Conservation (phyloP, 2,888 invertebrate genomes). For the Ashinkailepas kermadecensis region DNA sequence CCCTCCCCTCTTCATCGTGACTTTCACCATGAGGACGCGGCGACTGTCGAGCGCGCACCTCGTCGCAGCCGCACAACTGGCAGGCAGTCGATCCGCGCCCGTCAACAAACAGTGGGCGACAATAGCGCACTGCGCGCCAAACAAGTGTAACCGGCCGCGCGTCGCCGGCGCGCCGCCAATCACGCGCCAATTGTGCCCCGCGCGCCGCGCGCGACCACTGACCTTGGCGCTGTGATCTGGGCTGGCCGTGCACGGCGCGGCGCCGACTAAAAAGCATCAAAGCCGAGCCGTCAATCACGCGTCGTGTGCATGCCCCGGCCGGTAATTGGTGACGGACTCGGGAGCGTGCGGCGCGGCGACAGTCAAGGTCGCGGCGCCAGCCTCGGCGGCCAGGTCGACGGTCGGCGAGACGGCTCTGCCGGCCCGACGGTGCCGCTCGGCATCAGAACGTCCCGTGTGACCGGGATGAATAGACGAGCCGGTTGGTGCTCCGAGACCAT, state of each 20-base stretch:
- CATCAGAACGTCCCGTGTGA: not conserved
- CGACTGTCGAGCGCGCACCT: not conserved
- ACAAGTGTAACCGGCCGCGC: not conserved
- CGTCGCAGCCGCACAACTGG: not conserved
- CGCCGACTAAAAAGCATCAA: not conserved
- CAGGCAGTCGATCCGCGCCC: slow-evolving; percentile 1
- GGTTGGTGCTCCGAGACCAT: not conserved
- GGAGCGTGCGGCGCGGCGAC: not conserved
- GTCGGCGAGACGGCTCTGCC: not conserved
- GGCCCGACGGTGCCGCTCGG: not conserved
- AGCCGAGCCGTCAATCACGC: not conserved
- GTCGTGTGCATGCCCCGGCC: not conserved
- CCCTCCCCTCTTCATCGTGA: not conserved
- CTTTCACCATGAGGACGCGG: not conserved
- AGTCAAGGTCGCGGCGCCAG: not conserved
- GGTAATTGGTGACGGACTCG: not conserved
- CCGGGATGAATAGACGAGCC: not conserved
- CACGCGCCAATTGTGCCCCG: not conserved
- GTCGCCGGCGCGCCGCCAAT: not conserved
- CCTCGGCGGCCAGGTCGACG: not conserved
- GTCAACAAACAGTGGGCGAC: not conserved
- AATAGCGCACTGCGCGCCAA: not conserved
- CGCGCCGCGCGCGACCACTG: not conserved
- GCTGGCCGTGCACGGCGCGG: not conserved
- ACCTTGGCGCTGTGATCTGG: too few relatives aligned